A percentile compares a stretch with the other conserved stretches of the same genome.
Evolutionary conservation across 2,113 vertebrate genomes (phyloP).

Genomic region (Meriones unguiculatus): DNA sequence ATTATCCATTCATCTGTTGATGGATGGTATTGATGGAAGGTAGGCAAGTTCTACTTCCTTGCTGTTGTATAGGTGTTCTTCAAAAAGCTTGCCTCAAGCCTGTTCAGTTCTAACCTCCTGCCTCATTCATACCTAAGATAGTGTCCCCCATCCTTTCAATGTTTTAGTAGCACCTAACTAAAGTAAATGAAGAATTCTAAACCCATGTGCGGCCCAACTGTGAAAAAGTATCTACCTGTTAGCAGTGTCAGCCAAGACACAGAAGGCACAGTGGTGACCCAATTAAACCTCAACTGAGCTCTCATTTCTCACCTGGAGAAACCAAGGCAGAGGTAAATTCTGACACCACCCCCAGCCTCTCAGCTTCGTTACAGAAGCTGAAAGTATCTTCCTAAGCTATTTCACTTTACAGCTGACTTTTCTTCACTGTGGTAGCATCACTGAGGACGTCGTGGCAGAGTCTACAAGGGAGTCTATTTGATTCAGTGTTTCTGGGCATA

Average conservation of each 20-base stretch:
- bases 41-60: not conserved
- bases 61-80: not conserved
- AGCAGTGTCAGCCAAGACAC: not conserved
- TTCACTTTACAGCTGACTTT: not conserved
- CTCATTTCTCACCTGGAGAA: constrained; percentile 3
- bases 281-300: not conserved
- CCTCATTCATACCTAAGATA: not conserved
- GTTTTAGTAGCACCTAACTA: not conserved
- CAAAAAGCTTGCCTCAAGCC: not conserved
- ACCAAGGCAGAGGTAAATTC: not conserved
- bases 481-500: not conserved
- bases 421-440: not conserved
- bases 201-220: not conserved
- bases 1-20: not conserved
- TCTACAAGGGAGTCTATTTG: not conserved
- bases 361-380: not conserved
- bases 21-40: not conserved
- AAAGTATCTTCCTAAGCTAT: not conserved
- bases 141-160: not conserved
- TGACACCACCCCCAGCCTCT: not conserved
- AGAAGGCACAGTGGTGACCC: not conserved
- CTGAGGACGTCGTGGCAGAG: not conserved
- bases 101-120: not conserved
- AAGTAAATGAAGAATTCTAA: not conserved
- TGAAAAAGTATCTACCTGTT: not conserved